Evolutionary conservation across 2,888 invertebrate genomes (phyloP).

Genomic region (Oscheius sp.): DNA sequence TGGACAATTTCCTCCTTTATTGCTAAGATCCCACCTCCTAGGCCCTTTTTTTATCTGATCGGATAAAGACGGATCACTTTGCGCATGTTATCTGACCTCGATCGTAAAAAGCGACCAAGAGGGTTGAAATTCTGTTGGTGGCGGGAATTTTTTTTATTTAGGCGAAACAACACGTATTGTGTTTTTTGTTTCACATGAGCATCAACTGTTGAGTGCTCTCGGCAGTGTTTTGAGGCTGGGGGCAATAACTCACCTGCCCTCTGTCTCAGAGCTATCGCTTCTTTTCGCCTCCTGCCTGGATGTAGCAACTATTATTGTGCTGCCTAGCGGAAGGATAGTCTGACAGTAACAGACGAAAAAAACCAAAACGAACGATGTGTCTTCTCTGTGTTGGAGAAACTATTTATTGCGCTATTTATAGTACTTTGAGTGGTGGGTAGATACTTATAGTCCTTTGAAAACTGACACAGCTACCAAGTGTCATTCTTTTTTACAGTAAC

Average conservation of each 20-base stretch:
- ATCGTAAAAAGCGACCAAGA: conserved; percentile 35
- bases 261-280: conserved; percentile 32
- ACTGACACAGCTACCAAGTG: background rate
- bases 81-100: conserved; percentile 39
- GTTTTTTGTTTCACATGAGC: conserved; percentile 6
- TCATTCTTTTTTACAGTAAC: background rate
- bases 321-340: background rate
- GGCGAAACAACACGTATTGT: background rate
- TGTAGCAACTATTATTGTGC: background rate
- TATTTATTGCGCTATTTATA: conserved; percentile 4
- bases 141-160: background rate
- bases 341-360: background rate
- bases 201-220: conserved; percentile 31
- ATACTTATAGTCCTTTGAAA: background rate
- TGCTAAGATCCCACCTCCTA: conserved; percentile 16
- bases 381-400: conserved; percentile 22
- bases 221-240: conserved; percentile 31
- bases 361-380: conserved; percentile 34
- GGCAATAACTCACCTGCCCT: conserved; percentile 36
- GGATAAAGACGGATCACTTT: conserved; percentile 28
- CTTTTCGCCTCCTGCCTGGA: conserved; percentile 18
- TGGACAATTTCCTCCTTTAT: background rate
- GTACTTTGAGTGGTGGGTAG: conserved; percentile 25
- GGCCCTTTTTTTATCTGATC: conserved; percentile 33
- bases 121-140: background rate